Evolutionary conservation across 2,113 vertebrate genomes (phyloP).

Genomic region (Vidua macroura): DNA sequence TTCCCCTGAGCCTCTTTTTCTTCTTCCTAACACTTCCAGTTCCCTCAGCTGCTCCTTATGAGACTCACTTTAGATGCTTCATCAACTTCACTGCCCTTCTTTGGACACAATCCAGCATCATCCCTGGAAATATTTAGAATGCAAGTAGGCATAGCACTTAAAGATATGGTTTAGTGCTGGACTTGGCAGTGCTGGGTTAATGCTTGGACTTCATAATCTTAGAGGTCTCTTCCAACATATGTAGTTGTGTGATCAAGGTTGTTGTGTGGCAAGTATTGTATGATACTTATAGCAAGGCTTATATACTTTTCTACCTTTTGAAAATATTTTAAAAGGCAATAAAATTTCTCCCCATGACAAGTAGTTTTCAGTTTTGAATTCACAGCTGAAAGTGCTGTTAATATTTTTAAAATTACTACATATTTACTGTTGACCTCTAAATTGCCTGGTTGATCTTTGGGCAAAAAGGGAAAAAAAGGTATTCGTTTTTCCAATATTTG

Average conservation of each 20-base stretch:
- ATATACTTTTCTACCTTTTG: not conserved
- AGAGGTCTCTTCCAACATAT: not conserved
- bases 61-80: not conserved
- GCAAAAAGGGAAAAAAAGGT: not conserved
- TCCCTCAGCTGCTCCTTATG: not conserved
- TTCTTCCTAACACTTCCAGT: not conserved
- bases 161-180: not conserved
- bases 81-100: not conserved
- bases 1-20: not conserved
- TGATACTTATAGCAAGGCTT: not conserved
- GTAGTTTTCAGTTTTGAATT: constrained; percentile 16
- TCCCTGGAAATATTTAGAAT: not conserved
- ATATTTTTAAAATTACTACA: constrained; percentile 9
- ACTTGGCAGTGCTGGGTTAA: not conserved
- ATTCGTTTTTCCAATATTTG: not conserved
- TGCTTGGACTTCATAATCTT: not conserved
- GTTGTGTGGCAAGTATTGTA: not conserved
- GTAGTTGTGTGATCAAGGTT: not conserved
- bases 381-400: not conserved
- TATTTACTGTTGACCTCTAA: not conserved
- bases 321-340: constrained; percentile 14
- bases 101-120: not conserved
- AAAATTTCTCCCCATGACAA: not conserved
- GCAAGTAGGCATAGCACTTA: not conserved
- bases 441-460: not conserved